Conservation (phyloP, 2,113 vertebrate genomes). For the Heliornis fulica region DNA sequence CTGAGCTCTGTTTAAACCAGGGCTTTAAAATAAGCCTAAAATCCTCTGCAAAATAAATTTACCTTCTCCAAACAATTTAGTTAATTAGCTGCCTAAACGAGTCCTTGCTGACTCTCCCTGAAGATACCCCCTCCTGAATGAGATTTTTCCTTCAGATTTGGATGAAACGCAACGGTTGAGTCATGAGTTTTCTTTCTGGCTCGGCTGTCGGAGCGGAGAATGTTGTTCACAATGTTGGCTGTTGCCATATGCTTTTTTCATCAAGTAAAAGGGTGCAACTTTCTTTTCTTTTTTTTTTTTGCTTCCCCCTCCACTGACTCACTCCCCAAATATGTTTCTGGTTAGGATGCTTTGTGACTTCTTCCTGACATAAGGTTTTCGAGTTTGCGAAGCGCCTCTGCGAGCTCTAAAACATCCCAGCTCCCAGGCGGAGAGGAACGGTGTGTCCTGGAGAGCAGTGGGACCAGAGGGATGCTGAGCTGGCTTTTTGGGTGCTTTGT, state of each 20-base stretch:
- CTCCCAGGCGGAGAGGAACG: not conserved
- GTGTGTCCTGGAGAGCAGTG: not conserved
- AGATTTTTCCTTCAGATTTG: slow-evolving; percentile 37
- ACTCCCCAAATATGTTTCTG: slow-evolving; percentile 60
- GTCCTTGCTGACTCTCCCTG: slow-evolving; percentile 3
- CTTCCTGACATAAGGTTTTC: slow-evolving; percentile 58
- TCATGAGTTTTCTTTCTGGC: slow-evolving; percentile 27
- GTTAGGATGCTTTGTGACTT: slow-evolving; percentile 29
- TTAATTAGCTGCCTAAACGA: not conserved
- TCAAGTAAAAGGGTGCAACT: slow-evolving; percentile 53
- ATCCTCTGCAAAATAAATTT: not conserved
- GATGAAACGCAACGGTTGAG: slow-evolving; percentile 8
- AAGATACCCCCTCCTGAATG: not conserved
- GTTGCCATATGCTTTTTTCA: slow-evolving; percentile 67
- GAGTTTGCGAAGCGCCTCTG: not conserved
- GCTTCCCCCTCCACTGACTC: slow-evolving; percentile 51
- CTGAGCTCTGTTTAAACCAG: not conserved
- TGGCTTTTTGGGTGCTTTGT: not conserved
- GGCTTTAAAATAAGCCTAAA: not conserved
- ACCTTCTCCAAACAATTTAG: not conserved
- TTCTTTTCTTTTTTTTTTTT: no score
- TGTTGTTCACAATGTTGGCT: slow-evolving; percentile 13
- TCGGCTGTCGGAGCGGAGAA: not conserved
- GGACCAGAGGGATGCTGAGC: not conserved
- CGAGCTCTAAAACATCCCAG: not conserved